These are phyloP conservation scores for Dioctria rufipes DNA, from an alignment of 2,888 invertebrate species.

Conservation along the genomic window DNA sequence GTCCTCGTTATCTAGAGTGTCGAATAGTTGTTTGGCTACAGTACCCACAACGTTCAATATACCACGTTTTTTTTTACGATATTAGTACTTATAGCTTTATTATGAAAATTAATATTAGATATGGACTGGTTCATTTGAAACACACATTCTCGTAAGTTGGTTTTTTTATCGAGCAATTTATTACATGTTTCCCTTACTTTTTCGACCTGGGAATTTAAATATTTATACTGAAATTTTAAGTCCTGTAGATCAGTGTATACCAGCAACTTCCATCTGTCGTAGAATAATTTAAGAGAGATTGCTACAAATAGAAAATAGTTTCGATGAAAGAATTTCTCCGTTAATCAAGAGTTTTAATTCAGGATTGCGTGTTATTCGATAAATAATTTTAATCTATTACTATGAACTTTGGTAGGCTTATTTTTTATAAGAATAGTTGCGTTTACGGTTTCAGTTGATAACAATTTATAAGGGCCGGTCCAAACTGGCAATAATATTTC, in stretches of 20 bases:
- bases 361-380: too few species aligned
- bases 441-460: background rate
- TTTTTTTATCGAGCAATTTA: too few species aligned
- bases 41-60: background rate
- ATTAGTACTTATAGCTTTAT: too few species aligned
- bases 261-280: conserved; percentile 14
- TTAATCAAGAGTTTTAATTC: too few species aligned
- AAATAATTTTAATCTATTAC: background rate
- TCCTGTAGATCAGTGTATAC: background rate
- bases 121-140: too few species aligned
- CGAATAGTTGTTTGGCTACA: conserved; percentile 18
- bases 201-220: background rate
- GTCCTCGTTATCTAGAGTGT: conserved; percentile 24
- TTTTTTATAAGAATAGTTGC: background rate
- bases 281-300: background rate
- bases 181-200: background rate
- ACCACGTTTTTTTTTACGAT: too few species aligned
- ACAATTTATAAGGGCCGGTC: background rate
- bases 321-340: too few species aligned
- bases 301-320: too few species aligned
- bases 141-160: too few species aligned
- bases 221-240: background rate
- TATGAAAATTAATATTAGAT: too few species aligned
- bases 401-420: background rate
- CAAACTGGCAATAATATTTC: background rate